A percentile compares a stretch with the other conserved stretches of the same genome.
Evolutionary conservation across 2,888 invertebrate genomes (phyloP).

Genomic region (Pachymerium ferrugineum): DNA sequence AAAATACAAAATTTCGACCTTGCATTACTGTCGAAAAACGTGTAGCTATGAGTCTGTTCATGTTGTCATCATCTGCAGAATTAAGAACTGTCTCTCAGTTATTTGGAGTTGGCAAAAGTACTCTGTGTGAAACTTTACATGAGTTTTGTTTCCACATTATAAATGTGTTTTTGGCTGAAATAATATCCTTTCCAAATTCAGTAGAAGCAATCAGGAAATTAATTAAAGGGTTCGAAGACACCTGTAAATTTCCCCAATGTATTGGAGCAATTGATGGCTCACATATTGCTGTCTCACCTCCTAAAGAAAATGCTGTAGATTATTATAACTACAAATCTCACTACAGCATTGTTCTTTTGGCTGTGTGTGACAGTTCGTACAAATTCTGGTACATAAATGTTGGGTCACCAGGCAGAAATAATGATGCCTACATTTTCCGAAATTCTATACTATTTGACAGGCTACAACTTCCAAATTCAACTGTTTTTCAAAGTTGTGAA

Average conservation of each 20-base stretch:
- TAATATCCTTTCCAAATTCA: neutral
- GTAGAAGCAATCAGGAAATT: neutral
- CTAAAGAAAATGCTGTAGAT: constrained; percentile 39
- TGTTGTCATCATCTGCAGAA: neutral
- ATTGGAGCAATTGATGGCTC: constrained; percentile 41
- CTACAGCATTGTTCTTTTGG: constrained; percentile 42
- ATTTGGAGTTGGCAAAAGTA: neutral
- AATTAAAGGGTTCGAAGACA: neutral
- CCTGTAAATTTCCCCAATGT: constrained; percentile 42
- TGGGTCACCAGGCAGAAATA: constrained; percentile 42
- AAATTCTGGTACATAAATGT: constrained; percentile 42
- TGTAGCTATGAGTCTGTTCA: neutral
- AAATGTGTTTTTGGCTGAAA: neutral
- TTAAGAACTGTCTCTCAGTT: neutral
- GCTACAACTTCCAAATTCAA: too few relatives aligned
- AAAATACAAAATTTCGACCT: neutral
- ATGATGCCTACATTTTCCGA: constrained; percentile 42
- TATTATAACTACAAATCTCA: constrained; percentile 42
- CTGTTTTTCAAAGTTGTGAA: too few relatives aligned
- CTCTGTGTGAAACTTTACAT: neutral
- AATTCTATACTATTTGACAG: constrained; percentile 33
- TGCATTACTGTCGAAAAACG: neutral
- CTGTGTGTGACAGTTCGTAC: constrained; percentile 42
- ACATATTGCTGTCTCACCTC: constrained; percentile 41
- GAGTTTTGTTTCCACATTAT: neutral